phyloP scores from a whole-genome alignment of 2,797 vertebrate genomes.

The Tokudaia muenninki region DNA sequence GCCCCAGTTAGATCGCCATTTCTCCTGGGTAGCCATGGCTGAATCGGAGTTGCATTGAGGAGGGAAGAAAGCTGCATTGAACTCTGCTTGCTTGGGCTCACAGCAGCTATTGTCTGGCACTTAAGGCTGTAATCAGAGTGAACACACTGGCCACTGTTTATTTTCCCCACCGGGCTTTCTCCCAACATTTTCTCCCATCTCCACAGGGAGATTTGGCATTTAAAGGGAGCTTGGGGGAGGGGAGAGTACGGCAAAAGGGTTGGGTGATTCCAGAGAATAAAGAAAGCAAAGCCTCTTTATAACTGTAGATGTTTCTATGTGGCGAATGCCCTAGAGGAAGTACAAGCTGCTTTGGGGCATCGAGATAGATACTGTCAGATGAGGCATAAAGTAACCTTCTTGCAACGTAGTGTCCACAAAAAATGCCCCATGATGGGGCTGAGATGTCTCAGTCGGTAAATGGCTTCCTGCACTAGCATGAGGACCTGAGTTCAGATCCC shows the following conservation, averaged over 20 bases:
- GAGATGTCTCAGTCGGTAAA: not conserved
- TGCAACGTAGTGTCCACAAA: not conserved
- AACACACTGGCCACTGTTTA: constrained; percentile 47
- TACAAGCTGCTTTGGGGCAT: not conserved
- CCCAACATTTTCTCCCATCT: not conserved
- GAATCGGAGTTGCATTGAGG: constrained; percentile 58
- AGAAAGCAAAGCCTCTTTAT: not conserved
- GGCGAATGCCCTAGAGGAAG: not conserved
- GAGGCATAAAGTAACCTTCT: not conserved
- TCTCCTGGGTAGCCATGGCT: constrained; percentile 13
- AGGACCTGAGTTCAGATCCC: not conserved
- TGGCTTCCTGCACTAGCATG: not conserved
- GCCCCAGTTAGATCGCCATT: constrained; percentile 46
- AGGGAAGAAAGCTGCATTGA: constrained; percentile 72
- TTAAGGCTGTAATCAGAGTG: constrained; percentile 60
- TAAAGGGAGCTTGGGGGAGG: not conserved
- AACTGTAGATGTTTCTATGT: not conserved
- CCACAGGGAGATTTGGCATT: not conserved
- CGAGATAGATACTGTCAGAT: not conserved
- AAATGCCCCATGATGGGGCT: not conserved
- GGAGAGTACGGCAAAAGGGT: not conserved
- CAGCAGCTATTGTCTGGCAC: constrained; percentile 59
- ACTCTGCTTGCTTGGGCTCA: constrained; percentile 18
- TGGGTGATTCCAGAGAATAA: not conserved
- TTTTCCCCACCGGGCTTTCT: not conserved